Percentiles rank a stretch among this genome's conserved stretches.
These are phyloP conservation scores for Pyrrhosoma nymphula DNA, from an alignment of 2,888 invertebrate species.

Conservation along the genomic window DNA sequence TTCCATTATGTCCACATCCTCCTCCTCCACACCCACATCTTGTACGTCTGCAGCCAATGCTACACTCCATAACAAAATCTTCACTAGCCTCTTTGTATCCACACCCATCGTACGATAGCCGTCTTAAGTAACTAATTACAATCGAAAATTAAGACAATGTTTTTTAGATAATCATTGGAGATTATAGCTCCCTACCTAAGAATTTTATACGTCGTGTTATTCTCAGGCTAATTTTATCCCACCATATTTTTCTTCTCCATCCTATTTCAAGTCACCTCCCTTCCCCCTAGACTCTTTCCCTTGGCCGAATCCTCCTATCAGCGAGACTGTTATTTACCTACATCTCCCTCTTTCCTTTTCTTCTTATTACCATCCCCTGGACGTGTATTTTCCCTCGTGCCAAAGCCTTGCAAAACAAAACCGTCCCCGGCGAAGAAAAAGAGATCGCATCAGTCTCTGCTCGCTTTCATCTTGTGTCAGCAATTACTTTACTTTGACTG, in stretches of 20 bases:
- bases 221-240: not conserved
- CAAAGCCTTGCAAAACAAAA: not conserved
- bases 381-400: not conserved
- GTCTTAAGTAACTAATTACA: too few relatives aligned
- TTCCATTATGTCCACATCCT: too few relatives aligned
- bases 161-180: too few relatives aligned
- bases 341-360: not conserved
- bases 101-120: too few relatives aligned
- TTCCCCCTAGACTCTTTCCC: not conserved
- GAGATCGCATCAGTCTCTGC: not conserved
- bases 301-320: not conserved
- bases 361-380: not conserved
- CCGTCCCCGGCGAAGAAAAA: not conserved
- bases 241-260: not conserved
- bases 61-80: too few relatives aligned
- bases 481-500: slow-evolving; percentile 1
- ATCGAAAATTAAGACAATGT: too few relatives aligned
- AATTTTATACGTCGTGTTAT: not conserved
- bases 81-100: too few relatives aligned
- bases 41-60: too few relatives aligned
- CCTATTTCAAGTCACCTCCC: not conserved
- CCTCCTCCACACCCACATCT: too few relatives aligned
- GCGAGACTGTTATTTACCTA: not conserved
- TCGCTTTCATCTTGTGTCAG: not conserved
- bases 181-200: too few relatives aligned